Percentiles rank a stretch among this genome's conserved stretches.
phyloP scores from a whole-genome alignment of 2,113 vertebrate genomes.

The Struthidea cinerea region DNA sequence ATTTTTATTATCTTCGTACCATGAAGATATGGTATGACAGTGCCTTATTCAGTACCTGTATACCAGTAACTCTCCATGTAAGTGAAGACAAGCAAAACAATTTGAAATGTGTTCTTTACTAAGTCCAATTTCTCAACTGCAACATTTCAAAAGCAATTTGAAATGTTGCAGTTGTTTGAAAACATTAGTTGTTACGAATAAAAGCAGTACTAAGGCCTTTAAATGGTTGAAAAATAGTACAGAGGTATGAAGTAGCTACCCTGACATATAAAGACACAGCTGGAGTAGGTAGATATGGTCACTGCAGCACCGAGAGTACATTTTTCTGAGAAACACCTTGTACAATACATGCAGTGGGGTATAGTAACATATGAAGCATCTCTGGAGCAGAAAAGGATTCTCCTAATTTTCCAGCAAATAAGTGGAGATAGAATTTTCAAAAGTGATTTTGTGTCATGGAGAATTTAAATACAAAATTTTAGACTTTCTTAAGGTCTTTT shows the following conservation, averaged over 20 bases:
- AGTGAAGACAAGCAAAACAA: neutral
- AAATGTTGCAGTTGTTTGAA: neutral
- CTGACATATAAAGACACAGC: neutral
- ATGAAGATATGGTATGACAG: neutral
- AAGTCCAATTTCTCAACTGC: neutral
- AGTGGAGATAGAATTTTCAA: neutral
- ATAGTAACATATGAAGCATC: neutral
- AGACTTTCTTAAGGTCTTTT: neutral
- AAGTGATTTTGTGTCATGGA: neutral
- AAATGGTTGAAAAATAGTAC: neutral
- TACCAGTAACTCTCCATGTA: neutral
- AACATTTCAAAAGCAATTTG: too few species aligned
- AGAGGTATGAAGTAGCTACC: neutral
- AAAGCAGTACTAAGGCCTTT: neutral
- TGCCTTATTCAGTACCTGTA: neutral
- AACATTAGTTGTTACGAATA: neutral
- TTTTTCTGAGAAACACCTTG: neutral
- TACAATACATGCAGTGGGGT: too few species aligned
- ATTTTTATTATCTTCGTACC: neutral
- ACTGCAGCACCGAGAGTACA: neutral
- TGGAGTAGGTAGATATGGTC: neutral
- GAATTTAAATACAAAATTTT: neutral
- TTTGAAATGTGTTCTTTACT: neutral
- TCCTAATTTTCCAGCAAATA: neutral
- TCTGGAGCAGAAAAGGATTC: neutral